Evolutionary conservation across 1,140 invertebrate species (phyloP), one percentile per base, ranked within the genome.

Genomic region (Drosophila nebulosa): DNA sequence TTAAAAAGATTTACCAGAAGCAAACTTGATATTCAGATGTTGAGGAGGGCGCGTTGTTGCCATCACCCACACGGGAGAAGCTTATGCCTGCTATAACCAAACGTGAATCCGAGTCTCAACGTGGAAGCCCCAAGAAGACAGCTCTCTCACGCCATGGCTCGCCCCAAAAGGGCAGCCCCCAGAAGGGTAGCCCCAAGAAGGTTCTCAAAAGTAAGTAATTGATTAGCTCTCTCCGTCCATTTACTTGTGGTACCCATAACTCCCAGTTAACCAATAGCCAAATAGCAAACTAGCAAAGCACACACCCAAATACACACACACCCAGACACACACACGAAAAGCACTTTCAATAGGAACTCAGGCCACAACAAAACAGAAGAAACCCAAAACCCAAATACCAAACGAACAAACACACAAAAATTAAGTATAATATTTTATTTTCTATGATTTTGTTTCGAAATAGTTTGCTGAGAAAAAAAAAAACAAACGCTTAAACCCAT

Each of bases 61-160:
- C 94, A 72, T 95, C 95, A 85, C 94, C 94, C 51, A 95, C 94
- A 74, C 93, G 94, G 78, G 94, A 95, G 90, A 95, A 95, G 91
- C 89, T 95, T 72, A 94, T 95, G 92, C 95, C 95, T 64, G 94
- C 94, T 67, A 93, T 94, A 81, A 93, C 94, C 70, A 93, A 90
- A 71, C 91, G 94, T 65, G 94, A 94, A 70, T 94, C 94, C 39
- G 94, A 95, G 50, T 94, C 94, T 61, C 90, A 91, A 67, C 72
- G 90, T 21, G 91, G 91, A 24, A 91, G 91, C 52, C 91, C 91
- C 50, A 91, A 91, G 52, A 91, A 91, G 64, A 91, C 85, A 5
- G 79, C 90, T 1, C 75, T 90, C 4, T 91, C 91, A 24, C 74
- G 90, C 18, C 91, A 91, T 60, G 91, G 90, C 16, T 91, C 90